Conservation (phyloP, 2,888 invertebrate genomes). For the Dynastes tityus region DNA sequence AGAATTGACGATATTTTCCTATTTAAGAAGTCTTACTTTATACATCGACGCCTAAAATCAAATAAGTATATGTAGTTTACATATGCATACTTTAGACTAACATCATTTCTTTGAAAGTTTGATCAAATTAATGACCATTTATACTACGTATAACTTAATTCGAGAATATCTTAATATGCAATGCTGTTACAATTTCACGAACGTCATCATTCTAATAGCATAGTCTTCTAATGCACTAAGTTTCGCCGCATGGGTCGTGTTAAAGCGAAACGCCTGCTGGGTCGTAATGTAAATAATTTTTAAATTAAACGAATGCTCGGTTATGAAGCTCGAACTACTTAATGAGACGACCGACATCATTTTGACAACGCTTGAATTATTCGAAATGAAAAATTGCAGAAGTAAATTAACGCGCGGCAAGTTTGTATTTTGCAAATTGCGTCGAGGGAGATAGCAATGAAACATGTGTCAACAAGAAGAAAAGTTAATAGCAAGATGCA, state of each 20-base stretch:
- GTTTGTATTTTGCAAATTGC: conserved; percentile 1
- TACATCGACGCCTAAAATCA: too few species aligned
- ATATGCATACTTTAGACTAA: too few species aligned
- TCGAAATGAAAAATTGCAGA: conserved; percentile 15
- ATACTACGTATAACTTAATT: conserved; percentile 27
- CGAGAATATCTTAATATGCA: conserved; percentile 40
- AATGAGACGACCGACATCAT: conserved; percentile 28
- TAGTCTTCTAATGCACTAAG: conserved; percentile 31
- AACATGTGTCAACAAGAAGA: neutral
- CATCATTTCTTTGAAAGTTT: too few species aligned
- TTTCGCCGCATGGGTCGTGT: conserved; percentile 42
- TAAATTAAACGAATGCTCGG: conserved; percentile 32
- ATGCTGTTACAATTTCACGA: conserved; percentile 24
- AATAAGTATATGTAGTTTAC: too few species aligned
- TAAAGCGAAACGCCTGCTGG: conserved; percentile 36
- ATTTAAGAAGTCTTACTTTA: too few species aligned
- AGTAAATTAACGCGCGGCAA: conserved; percentile 11
- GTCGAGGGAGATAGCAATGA: neutral
- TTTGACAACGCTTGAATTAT: conserved; percentile 37
- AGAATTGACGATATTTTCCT: too few species aligned
- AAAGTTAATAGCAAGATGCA: too few species aligned
- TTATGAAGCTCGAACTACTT: conserved; percentile 29
- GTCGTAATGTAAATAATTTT: conserved; percentile 45
- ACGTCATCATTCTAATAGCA: conserved; percentile 38
- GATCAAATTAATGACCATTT: too few species aligned